These are phyloP conservation scores for Ornithoptera priamus DNA, from an alignment of 2,888 invertebrate species.

Conservation along the genomic window DNA sequence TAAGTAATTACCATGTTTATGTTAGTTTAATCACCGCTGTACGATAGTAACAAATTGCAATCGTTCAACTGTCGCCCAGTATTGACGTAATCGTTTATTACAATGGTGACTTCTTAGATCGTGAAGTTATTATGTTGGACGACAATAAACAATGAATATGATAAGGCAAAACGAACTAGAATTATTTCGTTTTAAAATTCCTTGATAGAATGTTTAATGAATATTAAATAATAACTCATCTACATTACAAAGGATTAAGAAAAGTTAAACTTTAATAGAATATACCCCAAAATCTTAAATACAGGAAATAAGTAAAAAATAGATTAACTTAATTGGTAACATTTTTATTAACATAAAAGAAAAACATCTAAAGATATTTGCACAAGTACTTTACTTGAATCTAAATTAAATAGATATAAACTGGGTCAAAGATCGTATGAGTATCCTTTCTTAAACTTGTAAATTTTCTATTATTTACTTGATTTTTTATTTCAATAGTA, in stretches of 20 bases:
- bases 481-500: not conserved
- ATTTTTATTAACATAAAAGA: too few species aligned
- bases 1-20: conserved; percentile 23
- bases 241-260: too few species aligned
- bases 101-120: not conserved
- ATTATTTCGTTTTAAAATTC: not conserved
- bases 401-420: not conserved
- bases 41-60: conserved; percentile 10
- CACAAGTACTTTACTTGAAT: not conserved
- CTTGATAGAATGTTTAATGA: too few species aligned
- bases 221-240: too few species aligned
- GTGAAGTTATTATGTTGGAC: not conserved
- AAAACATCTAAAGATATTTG: not conserved
- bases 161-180: not conserved
- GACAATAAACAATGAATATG: not conserved
- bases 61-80: not conserved
- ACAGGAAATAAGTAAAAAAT: too few species aligned
- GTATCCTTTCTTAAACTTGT: not conserved
- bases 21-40: conserved; percentile 6
- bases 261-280: too few species aligned
- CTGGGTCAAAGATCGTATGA: not conserved
- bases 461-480: not conserved
- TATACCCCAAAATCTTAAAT: too few species aligned
- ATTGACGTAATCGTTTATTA: not conserved
- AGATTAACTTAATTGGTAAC: too few species aligned